Conservation (phyloP, 2,113 vertebrate species). For the Entelurus aequoreus region DNA sequence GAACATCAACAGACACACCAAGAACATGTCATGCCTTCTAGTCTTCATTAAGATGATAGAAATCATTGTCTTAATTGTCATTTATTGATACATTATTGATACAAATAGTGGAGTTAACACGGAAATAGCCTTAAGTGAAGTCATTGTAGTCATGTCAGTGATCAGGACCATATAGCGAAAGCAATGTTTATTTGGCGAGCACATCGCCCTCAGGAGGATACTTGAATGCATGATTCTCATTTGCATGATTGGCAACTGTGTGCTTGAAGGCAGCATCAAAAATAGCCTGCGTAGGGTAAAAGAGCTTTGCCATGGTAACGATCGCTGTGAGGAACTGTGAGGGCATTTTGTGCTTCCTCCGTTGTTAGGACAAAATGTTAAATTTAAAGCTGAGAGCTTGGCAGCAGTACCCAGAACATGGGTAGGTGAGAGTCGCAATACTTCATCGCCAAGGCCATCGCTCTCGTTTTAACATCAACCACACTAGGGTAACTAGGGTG, state of each 20-base stretch:
- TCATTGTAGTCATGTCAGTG: constrained; percentile 25
- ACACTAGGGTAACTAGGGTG: too few species aligned
- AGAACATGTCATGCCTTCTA: too few species aligned
- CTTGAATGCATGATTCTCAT: constrained; percentile 28
- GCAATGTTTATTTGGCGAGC: constrained; percentile 23
- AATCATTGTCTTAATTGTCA: not conserved
- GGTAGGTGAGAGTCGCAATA: not conserved
- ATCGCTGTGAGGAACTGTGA: constrained; percentile 20
- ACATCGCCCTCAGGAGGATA: constrained; percentile 17
- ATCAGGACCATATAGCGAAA: constrained; percentile 15
- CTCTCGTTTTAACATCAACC: not conserved
- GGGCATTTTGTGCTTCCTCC: constrained; percentile 32
- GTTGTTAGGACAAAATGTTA: constrained; percentile 23
- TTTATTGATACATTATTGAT: not conserved
- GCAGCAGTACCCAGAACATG: constrained; percentile 2
- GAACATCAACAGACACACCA: too few species aligned
- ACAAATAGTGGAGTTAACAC: not conserved
- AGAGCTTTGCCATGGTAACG: constrained; percentile 51
- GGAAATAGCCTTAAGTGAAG: constrained; percentile 7
- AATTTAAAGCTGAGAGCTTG: constrained; percentile 40
- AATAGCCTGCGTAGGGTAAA: constrained; percentile 42
- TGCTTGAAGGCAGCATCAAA: constrained; percentile 38
- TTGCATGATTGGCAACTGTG: constrained; percentile 17
- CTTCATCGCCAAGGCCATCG: constrained; percentile 52
- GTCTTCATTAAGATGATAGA: not conserved